Conservation (phyloP, 2,888 invertebrate genomes). For the Spatulosminthurus flaviceps region DNA sequence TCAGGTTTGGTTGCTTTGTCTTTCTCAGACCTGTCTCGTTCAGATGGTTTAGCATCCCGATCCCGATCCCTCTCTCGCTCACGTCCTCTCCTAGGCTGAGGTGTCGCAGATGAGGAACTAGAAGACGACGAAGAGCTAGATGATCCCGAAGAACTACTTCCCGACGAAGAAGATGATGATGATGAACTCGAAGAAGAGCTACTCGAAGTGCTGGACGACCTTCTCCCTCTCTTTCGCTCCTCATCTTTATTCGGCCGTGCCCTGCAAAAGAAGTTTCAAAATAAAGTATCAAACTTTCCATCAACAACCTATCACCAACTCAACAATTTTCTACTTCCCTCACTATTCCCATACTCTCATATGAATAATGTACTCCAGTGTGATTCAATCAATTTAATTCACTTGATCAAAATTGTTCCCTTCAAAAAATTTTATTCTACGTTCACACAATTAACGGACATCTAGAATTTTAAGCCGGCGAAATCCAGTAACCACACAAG, state of each 20-base stretch:
- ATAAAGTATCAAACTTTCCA: too few relatives aligned
- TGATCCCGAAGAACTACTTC: constrained; percentile 52
- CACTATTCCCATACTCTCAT: too few relatives aligned
- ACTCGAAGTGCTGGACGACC: constrained; percentile 58
- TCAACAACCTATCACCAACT: too few relatives aligned
- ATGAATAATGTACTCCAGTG: too few relatives aligned
- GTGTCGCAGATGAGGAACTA: constrained; percentile 60
- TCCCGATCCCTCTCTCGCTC: constrained; percentile 52
- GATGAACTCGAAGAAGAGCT: constrained; percentile 58
- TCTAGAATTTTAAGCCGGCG: too few relatives aligned
- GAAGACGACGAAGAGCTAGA: constrained; percentile 61
- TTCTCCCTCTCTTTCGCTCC: constrained; percentile 55
- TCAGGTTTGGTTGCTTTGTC: constrained; percentile 50
- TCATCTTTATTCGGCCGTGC: constrained; percentile 60
- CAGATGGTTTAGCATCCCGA: constrained; percentile 51
- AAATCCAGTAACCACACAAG: too few relatives aligned
- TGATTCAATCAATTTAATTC: too few relatives aligned
- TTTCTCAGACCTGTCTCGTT: constrained; percentile 45
- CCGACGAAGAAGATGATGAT: constrained; percentile 61
- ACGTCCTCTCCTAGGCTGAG: constrained; percentile 56
- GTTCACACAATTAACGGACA: too few relatives aligned
- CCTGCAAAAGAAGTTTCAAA: too few relatives aligned
- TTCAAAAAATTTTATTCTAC: too few relatives aligned
- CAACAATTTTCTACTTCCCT: too few relatives aligned
- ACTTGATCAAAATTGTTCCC: too few relatives aligned